These are phyloP conservation scores for Cheilosia vulpina DNA, from an alignment of 2,888 invertebrate species.

Conservation along the genomic window DNA sequence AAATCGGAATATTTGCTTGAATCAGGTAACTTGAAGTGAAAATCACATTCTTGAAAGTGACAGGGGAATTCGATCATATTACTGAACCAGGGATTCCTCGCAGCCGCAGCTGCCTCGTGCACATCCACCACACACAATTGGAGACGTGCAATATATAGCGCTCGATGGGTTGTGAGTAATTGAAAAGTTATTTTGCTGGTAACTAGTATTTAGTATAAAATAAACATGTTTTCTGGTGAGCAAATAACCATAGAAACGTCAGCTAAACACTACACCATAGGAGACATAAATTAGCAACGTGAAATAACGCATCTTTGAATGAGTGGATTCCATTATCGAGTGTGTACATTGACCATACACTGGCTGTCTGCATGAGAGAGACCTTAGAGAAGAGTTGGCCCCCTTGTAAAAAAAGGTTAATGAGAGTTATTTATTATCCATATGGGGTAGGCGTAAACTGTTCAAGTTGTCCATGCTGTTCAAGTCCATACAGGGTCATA, in stretches of 20 bases:
- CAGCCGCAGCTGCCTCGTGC: not conserved
- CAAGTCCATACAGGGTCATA: no score
- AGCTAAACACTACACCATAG: no score
- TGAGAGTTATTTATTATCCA: no score
- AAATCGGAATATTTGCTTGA: constrained; percentile 2
- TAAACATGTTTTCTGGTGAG: not conserved
- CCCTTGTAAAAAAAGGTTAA: no score
- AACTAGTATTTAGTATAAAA: not conserved
- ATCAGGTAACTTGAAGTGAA: not conserved
- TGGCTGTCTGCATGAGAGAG: no score
- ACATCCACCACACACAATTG: not conserved
- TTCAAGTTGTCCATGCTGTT: no score
- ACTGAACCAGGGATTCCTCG: not conserved
- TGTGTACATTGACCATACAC: no score
- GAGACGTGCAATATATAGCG: not conserved
- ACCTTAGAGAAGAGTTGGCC: no score
- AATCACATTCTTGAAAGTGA: not conserved
- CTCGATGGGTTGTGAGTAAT: not conserved
- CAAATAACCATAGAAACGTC: not conserved
- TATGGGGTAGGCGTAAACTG: no score
- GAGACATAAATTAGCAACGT: no score
- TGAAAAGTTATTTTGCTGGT: not conserved
- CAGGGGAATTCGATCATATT: not conserved
- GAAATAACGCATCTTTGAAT: no score
- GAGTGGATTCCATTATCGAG: no score